phyloP scores from a whole-genome alignment of 1,140 invertebrate genomes.

The Ditylenchus dipsaci region DNA sequence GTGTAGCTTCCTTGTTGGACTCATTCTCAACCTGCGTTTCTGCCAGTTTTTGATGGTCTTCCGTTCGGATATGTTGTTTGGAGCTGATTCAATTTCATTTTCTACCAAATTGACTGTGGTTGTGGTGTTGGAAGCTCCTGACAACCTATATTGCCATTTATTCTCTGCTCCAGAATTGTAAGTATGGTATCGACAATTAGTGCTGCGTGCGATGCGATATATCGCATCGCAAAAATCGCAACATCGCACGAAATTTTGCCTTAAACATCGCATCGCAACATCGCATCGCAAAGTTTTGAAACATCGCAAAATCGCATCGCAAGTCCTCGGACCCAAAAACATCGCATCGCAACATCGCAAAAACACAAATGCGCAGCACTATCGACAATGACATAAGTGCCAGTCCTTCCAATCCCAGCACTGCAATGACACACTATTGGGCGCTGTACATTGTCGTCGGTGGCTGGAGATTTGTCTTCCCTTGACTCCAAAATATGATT shows the following conservation, averaged over 20 bases:
- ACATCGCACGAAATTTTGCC: too few relatives aligned
- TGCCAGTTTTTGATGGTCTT: neutral
- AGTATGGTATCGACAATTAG: slow-evolving; percentile 83
- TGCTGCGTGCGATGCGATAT: too few relatives aligned
- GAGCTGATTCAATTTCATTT: neutral
- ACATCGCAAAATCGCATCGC: too few relatives aligned
- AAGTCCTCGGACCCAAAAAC: too few relatives aligned
- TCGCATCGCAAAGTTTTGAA: too few relatives aligned
- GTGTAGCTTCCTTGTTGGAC: too few relatives aligned
- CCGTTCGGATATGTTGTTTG: neutral
- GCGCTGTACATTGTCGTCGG: neutral
- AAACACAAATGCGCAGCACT: too few relatives aligned
- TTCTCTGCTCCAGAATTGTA: slow-evolving; percentile 20
- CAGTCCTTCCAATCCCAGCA: slow-evolving; percentile 91
- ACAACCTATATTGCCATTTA: slow-evolving; percentile 3
- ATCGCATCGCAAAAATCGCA: too few relatives aligned
- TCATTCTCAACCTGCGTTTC: neutral
- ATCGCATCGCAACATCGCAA: too few relatives aligned
- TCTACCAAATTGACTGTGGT: neutral
- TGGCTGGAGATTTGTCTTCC: neutral
- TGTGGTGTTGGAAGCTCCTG: neutral
- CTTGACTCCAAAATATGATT: too few relatives aligned
- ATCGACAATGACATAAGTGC: slow-evolving; percentile 95
- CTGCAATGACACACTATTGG: slow-evolving; percentile 42
- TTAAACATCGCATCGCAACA: too few relatives aligned